phyloP scores from a whole-genome alignment of 2,888 invertebrate genomes.

The Troglohyphantes excavatus region DNA sequence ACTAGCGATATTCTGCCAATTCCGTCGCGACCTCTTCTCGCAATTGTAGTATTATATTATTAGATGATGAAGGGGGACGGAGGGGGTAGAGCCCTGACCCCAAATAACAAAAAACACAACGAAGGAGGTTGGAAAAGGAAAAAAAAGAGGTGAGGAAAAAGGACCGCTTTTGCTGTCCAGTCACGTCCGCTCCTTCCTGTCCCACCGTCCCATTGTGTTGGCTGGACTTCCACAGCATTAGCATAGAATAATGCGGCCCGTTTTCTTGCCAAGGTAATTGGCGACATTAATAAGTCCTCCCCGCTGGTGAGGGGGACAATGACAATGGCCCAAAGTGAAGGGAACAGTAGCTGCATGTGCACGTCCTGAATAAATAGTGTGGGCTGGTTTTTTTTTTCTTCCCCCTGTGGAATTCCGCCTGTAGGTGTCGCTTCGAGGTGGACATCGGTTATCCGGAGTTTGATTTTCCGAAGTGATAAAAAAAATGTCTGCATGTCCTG shows the following conservation, averaged over 20 bases:
- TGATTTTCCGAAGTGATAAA: too few relatives aligned
- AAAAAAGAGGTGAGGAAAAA: constrained; percentile 23
- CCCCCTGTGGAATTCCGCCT: neutral
- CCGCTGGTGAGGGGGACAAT: constrained; percentile 42
- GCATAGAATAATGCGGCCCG: constrained; percentile 75
- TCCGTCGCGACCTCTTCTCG: too few relatives aligned
- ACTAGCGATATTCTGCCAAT: too few relatives aligned
- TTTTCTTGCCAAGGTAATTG: constrained; percentile 70
- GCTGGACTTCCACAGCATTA: constrained; percentile 63
- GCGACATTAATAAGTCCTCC: constrained; percentile 66
- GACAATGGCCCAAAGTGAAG: constrained; percentile 47
- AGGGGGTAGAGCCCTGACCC: constrained; percentile 6
- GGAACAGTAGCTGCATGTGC: neutral
- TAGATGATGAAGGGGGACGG: constrained; percentile 14
- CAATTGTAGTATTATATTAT: too few relatives aligned
- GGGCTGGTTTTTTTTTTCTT: constrained; percentile 28
- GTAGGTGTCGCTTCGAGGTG: neutral
- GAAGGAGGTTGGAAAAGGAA: too few relatives aligned
- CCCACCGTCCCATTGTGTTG: constrained; percentile 55
- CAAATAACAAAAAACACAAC: neutral
- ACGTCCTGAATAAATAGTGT: constrained; percentile 55
- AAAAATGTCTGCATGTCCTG: too few relatives aligned
- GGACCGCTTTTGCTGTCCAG: constrained; percentile 54
- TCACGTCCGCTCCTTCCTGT: constrained; percentile 76
- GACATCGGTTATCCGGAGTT: too few relatives aligned